A percentile compares a stretch with the other conserved stretches of the same genome.
Evolutionary conservation across 1,140 invertebrate species (phyloP).

Genomic region (Ceratina calcarata): DNA sequence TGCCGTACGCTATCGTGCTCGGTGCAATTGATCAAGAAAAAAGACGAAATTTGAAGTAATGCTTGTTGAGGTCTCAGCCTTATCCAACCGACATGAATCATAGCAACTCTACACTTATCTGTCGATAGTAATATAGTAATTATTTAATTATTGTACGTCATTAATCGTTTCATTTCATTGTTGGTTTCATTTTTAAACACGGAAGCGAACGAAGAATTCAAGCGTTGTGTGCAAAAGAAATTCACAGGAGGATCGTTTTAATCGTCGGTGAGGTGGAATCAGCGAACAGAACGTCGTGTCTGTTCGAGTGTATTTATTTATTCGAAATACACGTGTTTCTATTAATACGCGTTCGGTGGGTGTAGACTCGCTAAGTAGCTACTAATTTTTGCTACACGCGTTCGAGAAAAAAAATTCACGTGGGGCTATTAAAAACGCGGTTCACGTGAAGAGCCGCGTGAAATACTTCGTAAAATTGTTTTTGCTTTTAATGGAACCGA

Average conservation of each 20-base stretch:
- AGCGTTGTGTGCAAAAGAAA: too few species aligned
- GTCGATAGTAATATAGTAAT: too few species aligned
- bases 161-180: too few species aligned
- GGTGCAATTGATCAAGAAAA: neutral
- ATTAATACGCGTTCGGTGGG: neutral
- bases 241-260: too few species aligned
- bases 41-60: neutral
- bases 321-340: neutral
- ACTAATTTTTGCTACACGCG: conserved; percentile 16
- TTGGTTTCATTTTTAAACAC: too few species aligned
- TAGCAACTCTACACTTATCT: too few species aligned
- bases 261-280: too few species aligned
- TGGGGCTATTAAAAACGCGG: neutral
- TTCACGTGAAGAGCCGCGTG: neutral
- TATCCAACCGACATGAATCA: too few species aligned
- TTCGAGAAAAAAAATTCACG: neutral
- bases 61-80: neutral
- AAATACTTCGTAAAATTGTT: neutral
- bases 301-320: conserved; percentile 1
- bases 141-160: too few species aligned
- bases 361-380: conserved; percentile 7
- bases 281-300: too few species aligned
- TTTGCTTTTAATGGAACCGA: neutral
- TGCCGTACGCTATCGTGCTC: conserved; percentile 33
- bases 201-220: too few species aligned